Evolutionary conservation across 2,888 invertebrate genomes (phyloP).

Genomic region (Iphiclides podalirius): DNA sequence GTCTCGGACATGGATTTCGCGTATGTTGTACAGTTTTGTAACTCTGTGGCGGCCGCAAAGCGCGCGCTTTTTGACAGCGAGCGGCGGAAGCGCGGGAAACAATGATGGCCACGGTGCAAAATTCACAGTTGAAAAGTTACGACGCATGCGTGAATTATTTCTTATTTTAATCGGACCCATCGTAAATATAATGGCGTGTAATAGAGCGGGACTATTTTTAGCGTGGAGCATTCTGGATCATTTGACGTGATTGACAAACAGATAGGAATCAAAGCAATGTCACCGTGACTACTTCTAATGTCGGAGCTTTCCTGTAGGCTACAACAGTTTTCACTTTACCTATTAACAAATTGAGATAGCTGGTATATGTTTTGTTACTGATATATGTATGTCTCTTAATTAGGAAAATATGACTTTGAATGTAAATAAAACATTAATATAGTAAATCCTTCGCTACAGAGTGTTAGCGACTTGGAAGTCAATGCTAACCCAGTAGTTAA

Average conservation of each 20-base stretch:
- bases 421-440: too few species aligned
- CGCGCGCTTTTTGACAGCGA: conserved; percentile 47
- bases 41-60: conserved; percentile 23
- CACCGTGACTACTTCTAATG: too few species aligned
- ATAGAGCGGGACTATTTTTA: background rate
- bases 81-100: conserved; percentile 56
- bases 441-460: too few species aligned
- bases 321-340: too few species aligned
- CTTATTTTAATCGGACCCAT: conserved; percentile 19
- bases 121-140: conserved; percentile 41
- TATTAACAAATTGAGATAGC: too few species aligned
- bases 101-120: conserved; percentile 50
- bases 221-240: background rate
- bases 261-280: background rate
- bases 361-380: too few species aligned
- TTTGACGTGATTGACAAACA: background rate
- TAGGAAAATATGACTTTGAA: too few species aligned
- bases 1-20: background rate
- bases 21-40: conserved; percentile 7
- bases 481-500: too few species aligned
- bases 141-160: conserved; percentile 47
- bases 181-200: background rate
- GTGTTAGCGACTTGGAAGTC: too few species aligned
- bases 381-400: too few species aligned
- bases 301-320: too few species aligned